These are phyloP conservation scores for Nesoenas mayeri DNA, from an alignment of 2,113 vertebrate genomes.

Conservation along the genomic window DNA sequence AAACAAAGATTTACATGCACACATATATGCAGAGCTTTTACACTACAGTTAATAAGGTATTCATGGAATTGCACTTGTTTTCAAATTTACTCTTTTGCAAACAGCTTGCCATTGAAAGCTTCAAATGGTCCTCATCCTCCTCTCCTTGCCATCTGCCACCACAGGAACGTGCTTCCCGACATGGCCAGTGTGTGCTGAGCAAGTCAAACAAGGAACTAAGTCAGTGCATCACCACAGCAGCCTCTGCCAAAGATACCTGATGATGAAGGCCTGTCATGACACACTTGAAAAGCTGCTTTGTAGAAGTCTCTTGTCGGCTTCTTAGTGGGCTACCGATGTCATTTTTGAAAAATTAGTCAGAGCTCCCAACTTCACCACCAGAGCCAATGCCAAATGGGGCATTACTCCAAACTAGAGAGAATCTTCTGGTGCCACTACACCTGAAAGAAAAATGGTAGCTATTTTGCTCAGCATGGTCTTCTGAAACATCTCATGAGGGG, in stretches of 20 bases:
- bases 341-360: slow-evolving; percentile 20
- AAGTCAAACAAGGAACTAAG: not conserved
- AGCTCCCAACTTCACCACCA: not conserved
- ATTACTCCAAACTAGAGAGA: not conserved
- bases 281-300: not conserved
- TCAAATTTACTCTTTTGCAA: not conserved
- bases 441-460: slow-evolving; percentile 57
- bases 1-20: not conserved
- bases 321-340: not conserved
- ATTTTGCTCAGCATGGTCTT: slow-evolving; percentile 56
- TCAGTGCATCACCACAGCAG: not conserved
- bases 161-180: not conserved
- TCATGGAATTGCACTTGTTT: no score
- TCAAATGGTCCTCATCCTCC: not conserved
- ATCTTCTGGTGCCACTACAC: not conserved
- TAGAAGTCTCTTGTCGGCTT: not conserved
- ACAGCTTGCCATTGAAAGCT: not conserved
- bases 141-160: not conserved
- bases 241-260: not conserved
- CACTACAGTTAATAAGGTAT: no score
- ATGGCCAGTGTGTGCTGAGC: not conserved
- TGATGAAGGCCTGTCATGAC: not conserved
- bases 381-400: not conserved
- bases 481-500: slow-evolving; percentile 45
- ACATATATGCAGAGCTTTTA: no score